Percentiles rank a stretch among this genome's conserved stretches.
Conservation (phyloP, 1,140 invertebrate species). For the Drosophila melanogaster region DNA sequence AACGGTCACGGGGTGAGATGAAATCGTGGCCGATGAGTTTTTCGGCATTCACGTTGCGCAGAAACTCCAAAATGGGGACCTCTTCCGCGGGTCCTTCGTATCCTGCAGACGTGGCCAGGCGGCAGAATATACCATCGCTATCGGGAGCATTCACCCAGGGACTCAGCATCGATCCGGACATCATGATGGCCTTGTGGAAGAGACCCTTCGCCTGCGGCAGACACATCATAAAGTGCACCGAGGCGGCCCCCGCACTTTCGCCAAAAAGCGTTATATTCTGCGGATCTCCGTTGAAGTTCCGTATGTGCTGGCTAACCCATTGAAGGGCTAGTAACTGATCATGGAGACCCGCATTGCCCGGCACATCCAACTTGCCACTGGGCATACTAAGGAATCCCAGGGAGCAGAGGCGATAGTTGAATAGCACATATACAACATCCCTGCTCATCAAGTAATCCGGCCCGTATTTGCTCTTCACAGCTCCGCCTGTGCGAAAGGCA, state of each 20-base stretch:
- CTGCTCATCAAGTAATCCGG: slow-evolving; percentile 87
- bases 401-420: slow-evolving; percentile 89
- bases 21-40: slow-evolving; percentile 81
- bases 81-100: slow-evolving; percentile 66
- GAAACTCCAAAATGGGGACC: slow-evolving; percentile 74
- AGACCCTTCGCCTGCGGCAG: slow-evolving; percentile 83
- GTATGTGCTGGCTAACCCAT: slow-evolving; percentile 83
- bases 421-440: slow-evolving; percentile 87
- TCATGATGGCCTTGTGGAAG: slow-evolving; percentile 87
- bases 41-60: slow-evolving; percentile 86
- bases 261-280: slow-evolving; percentile 80
- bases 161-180: slow-evolving; percentile 86
- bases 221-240: slow-evolving; percentile 71
- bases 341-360: slow-evolving; percentile 86
- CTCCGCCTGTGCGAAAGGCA: slow-evolving; percentile 86
- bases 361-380: slow-evolving; percentile 63
- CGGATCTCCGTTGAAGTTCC: slow-evolving; percentile 66
- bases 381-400: slow-evolving; percentile 88
- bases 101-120: slow-evolving; percentile 54
- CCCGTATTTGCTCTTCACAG: slow-evolving; percentile 84
- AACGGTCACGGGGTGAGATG: slow-evolving; percentile 26
- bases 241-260: slow-evolving; percentile 78
- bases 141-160: slow-evolving; percentile 61
- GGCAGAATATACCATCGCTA: slow-evolving; percentile 14
- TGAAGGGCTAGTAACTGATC: slow-evolving; percentile 85